phyloP scores from a whole-genome alignment of 2,113 vertebrate genomes.

The Scopus umbretta region DNA sequence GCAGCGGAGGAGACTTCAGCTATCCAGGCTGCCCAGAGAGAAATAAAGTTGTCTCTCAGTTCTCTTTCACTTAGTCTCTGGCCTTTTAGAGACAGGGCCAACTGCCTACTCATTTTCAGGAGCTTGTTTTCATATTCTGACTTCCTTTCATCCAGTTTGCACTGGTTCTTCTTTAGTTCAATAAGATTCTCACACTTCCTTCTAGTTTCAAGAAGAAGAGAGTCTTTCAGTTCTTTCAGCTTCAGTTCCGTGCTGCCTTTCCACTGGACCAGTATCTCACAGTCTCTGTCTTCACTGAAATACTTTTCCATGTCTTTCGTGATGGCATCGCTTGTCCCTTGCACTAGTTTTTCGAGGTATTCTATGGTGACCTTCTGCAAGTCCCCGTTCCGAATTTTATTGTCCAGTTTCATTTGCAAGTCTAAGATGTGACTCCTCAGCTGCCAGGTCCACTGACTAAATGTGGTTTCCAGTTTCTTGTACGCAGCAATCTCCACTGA shows the following conservation, averaged over 20 bases:
- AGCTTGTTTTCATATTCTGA: conserved; percentile 2
- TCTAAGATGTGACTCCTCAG: conserved; percentile 56
- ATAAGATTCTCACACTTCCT: conserved; percentile 29
- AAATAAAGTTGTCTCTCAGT: conserved; percentile 13
- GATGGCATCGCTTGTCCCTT: neutral
- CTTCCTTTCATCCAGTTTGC: conserved; percentile 10
- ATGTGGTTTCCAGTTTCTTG: conserved; percentile 40
- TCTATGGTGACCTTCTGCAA: neutral
- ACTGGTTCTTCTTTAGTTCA: neutral
- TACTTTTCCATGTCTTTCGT: conserved; percentile 14
- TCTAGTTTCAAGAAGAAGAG: conserved; percentile 8
- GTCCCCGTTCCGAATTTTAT: conserved; percentile 31
- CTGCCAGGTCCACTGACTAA: conserved; percentile 55
- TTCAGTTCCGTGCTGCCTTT: neutral
- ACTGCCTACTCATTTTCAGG: conserved; percentile 14
- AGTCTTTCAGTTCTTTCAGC: neutral
- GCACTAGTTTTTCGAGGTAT: neutral
- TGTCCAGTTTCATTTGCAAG: conserved; percentile 47
- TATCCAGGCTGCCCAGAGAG: conserved; percentile 30
- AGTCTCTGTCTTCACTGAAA: conserved; percentile 54
- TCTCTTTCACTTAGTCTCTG: neutral
- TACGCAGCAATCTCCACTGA: conserved; percentile 56
- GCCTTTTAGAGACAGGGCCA: conserved; percentile 25
- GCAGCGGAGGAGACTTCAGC: neutral
- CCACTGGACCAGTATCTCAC: conserved; percentile 62